These are phyloP conservation scores for Hydrotaea diabolus DNA, from an alignment of 2,888 invertebrate species.

Conservation along the genomic window DNA sequence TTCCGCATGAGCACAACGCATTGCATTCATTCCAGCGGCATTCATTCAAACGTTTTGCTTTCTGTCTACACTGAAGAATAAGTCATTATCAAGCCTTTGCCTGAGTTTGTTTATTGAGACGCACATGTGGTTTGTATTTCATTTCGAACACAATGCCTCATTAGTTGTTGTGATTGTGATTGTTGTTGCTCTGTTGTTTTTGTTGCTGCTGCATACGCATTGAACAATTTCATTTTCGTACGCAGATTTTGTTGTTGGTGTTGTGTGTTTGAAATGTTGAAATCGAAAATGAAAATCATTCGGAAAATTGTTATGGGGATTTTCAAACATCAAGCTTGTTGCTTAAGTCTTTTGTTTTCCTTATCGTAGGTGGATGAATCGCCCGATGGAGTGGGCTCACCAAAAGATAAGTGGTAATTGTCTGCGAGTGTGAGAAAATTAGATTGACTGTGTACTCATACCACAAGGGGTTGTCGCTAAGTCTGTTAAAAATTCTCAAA, in stretches of 20 bases:
- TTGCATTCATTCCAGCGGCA: slow-evolving; percentile 37
- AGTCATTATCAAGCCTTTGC: slow-evolving; percentile 41
- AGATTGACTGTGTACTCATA: too few species aligned
- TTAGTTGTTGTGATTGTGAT: slow-evolving; percentile 64
- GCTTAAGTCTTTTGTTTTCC: slow-evolving; percentile 42
- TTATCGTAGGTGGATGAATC: too few species aligned
- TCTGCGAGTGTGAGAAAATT: too few species aligned
- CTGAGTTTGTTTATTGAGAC: slow-evolving; percentile 10
- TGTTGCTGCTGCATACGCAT: slow-evolving; percentile 15
- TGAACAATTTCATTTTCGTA: slow-evolving; percentile 62
- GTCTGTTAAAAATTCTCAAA: too few species aligned
- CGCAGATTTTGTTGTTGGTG: slow-evolving; percentile 51
- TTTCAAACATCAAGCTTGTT: slow-evolving; percentile 20
- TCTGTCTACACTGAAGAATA: slow-evolving; percentile 11
- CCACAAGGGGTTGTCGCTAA: too few species aligned
- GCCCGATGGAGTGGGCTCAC: too few species aligned
- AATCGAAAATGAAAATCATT: slow-evolving; percentile 32
- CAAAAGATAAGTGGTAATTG: too few species aligned
- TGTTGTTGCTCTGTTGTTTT: slow-evolving; percentile 4
- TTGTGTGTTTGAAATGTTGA: slow-evolving; percentile 28
- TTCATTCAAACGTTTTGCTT: neutral
- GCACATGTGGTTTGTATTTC: neutral
- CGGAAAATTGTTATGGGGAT: slow-evolving; percentile 5
- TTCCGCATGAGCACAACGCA: slow-evolving; percentile 67
- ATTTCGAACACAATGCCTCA: slow-evolving; percentile 71